Evolutionary conservation across 2,888 invertebrate species (phyloP).

Genomic region (Clunio marinus): DNA sequence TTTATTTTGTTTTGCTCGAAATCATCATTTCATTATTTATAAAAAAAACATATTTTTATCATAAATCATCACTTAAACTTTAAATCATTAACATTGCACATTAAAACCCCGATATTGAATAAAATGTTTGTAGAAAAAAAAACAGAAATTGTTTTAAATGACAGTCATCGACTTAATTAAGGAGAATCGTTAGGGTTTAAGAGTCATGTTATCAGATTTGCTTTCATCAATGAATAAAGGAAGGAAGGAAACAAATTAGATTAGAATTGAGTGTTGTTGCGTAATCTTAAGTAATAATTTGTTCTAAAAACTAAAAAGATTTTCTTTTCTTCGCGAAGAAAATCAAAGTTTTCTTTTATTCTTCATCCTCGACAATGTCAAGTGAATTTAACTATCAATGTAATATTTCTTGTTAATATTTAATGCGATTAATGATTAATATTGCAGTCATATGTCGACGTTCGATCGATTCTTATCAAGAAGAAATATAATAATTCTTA

Average conservation of each 20-base stretch:
- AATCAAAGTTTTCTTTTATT: neutral
- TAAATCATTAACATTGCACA: slow-evolving; percentile 34
- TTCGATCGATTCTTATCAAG: slow-evolving; percentile 19
- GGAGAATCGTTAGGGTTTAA: neutral
- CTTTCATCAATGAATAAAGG: neutral
- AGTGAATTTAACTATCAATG: neutral
- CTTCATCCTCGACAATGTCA: neutral
- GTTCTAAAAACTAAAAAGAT: neutral
- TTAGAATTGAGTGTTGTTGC: neutral
- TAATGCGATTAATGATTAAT: slow-evolving; percentile 36
- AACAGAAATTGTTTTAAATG: neutral
- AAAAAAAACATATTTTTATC: neutral
- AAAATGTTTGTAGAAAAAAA: no score
- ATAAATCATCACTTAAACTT: neutral
- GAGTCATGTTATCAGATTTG: neutral
- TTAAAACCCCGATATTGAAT: slow-evolving; percentile 34
- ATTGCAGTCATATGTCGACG: slow-evolving; percentile 37
- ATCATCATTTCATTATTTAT: neutral
- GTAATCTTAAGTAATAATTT: neutral
- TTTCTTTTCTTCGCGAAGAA: neutral
- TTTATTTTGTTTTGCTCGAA: no score
- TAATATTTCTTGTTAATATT: slow-evolving; percentile 12
- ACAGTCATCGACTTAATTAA: no score
- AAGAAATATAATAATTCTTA: neutral
- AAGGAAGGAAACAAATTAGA: neutral